A percentile compares a stretch with the other conserved stretches of the same genome.
Conservation (phyloP, 2,888 invertebrate species). For the Corythucha ciliata region DNA sequence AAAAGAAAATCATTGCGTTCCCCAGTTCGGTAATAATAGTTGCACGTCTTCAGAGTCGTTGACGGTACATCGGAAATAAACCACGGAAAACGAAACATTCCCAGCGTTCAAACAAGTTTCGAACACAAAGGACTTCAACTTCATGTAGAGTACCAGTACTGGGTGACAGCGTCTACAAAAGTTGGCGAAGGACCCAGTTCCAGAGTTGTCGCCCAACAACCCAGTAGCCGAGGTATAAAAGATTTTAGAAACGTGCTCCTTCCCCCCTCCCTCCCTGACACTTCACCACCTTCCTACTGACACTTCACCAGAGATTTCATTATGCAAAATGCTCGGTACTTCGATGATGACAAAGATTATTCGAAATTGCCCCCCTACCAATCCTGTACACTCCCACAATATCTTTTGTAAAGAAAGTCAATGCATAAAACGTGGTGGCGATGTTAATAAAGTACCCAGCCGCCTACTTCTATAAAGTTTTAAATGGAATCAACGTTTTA, state of each 20-base stretch:
- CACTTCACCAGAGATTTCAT: not conserved
- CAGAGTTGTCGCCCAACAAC: constrained; percentile 55
- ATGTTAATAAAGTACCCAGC: too few species aligned
- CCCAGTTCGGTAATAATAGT: constrained; percentile 43
- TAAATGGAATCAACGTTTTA: too few species aligned
- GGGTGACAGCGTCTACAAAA: constrained; percentile 66
- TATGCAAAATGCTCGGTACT: not conserved
- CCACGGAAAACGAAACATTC: constrained; percentile 56
- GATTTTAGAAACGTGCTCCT: too few species aligned
- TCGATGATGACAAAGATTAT: not conserved
- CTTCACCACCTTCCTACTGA: not conserved
- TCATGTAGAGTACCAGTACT: constrained; percentile 65
- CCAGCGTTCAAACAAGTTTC: constrained; percentile 54
- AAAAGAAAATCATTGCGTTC: constrained; percentile 62
- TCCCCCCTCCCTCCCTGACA: not conserved
- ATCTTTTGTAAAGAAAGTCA: too few species aligned
- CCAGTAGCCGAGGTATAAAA: constrained; percentile 52
- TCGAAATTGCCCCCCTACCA: not conserved
- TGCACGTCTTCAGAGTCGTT: constrained; percentile 45
- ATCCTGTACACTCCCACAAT: too few species aligned
- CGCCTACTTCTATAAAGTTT: too few species aligned
- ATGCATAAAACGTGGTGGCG: too few species aligned
- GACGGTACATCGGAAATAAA: constrained; percentile 59
- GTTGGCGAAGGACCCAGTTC: constrained; percentile 70
- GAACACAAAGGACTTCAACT: constrained; percentile 59